Conservation (phyloP, 2,113 vertebrate genomes). For the Ceuthmochares aereus region DNA sequence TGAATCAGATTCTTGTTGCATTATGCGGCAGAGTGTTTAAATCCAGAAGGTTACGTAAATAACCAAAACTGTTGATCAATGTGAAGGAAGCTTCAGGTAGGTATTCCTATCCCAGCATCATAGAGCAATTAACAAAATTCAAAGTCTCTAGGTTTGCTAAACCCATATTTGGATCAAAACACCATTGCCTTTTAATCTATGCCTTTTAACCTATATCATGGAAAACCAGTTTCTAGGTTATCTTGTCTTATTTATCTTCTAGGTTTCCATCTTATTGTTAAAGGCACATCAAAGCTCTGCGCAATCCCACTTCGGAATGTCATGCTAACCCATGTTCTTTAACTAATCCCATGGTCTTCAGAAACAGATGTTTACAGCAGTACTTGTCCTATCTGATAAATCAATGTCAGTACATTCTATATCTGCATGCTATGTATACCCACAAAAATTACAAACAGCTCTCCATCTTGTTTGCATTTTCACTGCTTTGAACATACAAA, state of each 20-base stretch:
- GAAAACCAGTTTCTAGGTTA: neutral
- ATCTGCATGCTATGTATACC: neutral
- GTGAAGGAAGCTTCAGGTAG: neutral
- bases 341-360: neutral
- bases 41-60: neutral
- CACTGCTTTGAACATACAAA: neutral
- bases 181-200: neutral
- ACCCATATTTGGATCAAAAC: neutral
- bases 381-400: neutral
- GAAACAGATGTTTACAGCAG: neutral
- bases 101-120: neutral
- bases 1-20: neutral
- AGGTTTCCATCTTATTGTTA: neutral
- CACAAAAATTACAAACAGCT: neutral
- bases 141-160: neutral
- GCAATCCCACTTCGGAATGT: neutral
- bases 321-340: neutral
- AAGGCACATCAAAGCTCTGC: neutral
- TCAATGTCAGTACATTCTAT: neutral
- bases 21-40: neutral
- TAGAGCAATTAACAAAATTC: neutral
- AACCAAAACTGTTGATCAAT: neutral
- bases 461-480: neutral
- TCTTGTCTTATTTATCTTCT: too few species aligned
- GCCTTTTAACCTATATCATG: neutral